phyloP scores from a whole-genome alignment of 1,140 invertebrate genomes.

The Eueides isabella region DNA sequence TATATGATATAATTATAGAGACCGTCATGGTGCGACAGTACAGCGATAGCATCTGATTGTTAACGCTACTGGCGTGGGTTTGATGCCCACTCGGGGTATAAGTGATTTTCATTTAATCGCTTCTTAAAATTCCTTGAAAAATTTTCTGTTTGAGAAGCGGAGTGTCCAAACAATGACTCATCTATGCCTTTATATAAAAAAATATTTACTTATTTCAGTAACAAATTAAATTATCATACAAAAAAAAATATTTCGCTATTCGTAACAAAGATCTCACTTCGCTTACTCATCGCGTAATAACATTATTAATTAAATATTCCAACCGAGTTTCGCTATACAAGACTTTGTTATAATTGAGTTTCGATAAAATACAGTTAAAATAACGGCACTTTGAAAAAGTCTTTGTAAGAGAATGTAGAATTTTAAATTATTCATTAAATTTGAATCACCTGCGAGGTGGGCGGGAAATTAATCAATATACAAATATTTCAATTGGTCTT shows the following conservation, averaged over 20 bases:
- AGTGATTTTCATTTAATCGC: no score
- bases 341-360: conserved; percentile 15
- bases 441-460: not conserved
- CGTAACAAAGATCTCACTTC: not conserved
- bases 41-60: no score
- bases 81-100: no score
- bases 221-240: not conserved
- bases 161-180: no score
- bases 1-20: no score
- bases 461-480: conserved; percentile 4
- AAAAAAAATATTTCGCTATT: not conserved
- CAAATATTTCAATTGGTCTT: conserved; percentile 7
- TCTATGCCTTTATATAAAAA: no score
- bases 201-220: no score
- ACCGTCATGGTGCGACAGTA: no score
- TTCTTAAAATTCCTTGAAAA: no score
- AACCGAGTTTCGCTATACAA: conserved; percentile 8
- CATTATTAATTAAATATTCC: conserved; percentile 15
- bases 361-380: conserved; percentile 19
- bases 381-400: conserved; percentile 9
- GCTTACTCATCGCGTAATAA: conserved; percentile 24
- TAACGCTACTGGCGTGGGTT: no score
- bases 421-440: conserved; percentile 19
- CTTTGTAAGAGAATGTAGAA: not conserved
- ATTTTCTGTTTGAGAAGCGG: no score